A percentile compares a stretch with the other conserved stretches of the same genome.
These are phyloP conservation scores for Atopsyche davidsoni DNA, from an alignment of 1,140 invertebrate genomes.

Conservation along the genomic window DNA sequence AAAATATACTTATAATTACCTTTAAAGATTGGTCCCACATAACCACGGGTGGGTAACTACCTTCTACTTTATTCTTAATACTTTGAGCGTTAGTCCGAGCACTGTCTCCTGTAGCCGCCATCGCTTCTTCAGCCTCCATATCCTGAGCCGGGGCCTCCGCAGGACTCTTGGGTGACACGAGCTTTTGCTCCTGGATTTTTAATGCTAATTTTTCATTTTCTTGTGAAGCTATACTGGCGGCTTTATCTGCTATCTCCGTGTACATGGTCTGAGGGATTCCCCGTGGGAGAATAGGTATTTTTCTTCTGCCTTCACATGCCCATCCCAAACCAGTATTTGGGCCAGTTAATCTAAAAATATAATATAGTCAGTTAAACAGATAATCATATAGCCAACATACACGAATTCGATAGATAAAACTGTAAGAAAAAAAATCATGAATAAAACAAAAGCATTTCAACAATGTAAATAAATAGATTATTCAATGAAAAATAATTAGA, in stretches of 20 bases:
- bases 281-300: conserved; percentile 74
- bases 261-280: conserved; percentile 77
- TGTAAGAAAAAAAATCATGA: conserved; percentile 29
- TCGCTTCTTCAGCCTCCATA: conserved; percentile 34
- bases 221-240: conserved; percentile 44
- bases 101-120: conserved; percentile 35
- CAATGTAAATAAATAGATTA: conserved; percentile 26
- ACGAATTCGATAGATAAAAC: no score
- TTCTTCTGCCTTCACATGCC: conserved; percentile 76
- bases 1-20: conserved; percentile 30
- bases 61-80: conserved; percentile 35
- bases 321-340: conserved; percentile 76
- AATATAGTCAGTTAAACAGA: background rate
- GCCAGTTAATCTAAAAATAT: conserved; percentile 64
- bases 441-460: conserved; percentile 21
- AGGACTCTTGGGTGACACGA: conserved; percentile 13
- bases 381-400: conserved; percentile 3
- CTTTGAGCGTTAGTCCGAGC: conserved; percentile 32
- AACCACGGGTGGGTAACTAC: conserved; percentile 39
- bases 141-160: conserved; percentile 10
- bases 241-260: conserved; percentile 73
- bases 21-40: conserved; percentile 43
- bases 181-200: no score
- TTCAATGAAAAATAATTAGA: conserved; percentile 2
- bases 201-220: conserved; percentile 42